phyloP scores from a whole-genome alignment of 2,113 vertebrate species.

The Atherinomorus stipes region DNA sequence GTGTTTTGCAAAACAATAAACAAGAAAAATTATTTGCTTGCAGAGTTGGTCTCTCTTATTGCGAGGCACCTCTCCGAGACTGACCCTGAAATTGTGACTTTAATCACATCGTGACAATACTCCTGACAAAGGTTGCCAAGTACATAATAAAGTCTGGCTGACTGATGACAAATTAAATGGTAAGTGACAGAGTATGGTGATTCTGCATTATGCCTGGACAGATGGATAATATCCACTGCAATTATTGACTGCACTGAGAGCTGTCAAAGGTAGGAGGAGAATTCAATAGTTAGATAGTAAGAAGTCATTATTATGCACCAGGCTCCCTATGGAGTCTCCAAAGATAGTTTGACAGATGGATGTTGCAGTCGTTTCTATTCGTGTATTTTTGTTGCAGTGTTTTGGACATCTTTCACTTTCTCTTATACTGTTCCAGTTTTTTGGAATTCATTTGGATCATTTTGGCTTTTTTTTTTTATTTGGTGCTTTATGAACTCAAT shows the following conservation, averaged over 20 bases:
- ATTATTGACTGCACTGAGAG: conserved; percentile 58
- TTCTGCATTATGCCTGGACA: conserved; percentile 46
- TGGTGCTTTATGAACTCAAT: conserved; percentile 30
- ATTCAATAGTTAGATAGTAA: conserved; percentile 57
- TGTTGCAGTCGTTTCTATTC: conserved; percentile 6
- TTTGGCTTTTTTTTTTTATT: conserved; percentile 8
- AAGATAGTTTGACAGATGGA: conserved; percentile 49
- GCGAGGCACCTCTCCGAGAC: conserved; percentile 9
- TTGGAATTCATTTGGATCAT: conserved; percentile 21
- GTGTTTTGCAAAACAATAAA: conserved; percentile 21
- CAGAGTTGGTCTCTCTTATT: conserved; percentile 17
- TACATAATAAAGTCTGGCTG: conserved; percentile 36
- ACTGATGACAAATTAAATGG: conserved; percentile 66
- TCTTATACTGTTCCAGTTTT: conserved; percentile 21
- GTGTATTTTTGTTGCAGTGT: conserved; percentile 36
- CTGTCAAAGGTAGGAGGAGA: conserved; percentile 45
- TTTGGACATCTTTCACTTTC: conserved; percentile 35
- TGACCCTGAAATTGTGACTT: conserved; percentile 48
- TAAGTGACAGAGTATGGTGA: conserved; percentile 48
- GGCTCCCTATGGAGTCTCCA: conserved; percentile 37
- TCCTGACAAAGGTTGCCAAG: conserved; percentile 39
- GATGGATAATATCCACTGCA: conserved; percentile 53
- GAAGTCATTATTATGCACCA: conserved; percentile 28
- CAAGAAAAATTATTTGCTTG: conserved; percentile 3
- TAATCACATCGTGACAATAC: conserved; percentile 37